phyloP scores from a whole-genome alignment of 23 tunicate genomes.

The Halocynthia roretzi region DNA sequence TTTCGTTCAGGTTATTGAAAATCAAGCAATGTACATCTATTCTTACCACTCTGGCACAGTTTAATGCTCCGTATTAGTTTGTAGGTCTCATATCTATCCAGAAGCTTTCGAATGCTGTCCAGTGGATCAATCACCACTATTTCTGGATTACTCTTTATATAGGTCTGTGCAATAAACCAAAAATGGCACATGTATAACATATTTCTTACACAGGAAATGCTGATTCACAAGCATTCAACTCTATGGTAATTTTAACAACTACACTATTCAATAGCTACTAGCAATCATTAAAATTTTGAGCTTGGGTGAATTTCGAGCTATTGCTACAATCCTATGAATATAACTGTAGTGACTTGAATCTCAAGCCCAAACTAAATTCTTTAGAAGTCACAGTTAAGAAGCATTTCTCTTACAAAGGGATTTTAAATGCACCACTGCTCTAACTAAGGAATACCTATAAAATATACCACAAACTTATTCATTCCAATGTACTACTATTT shows the following conservation, averaged over 20 bases:
- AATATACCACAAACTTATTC: not conserved
- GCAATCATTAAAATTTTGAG: not conserved
- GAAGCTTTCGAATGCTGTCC: conserved; percentile 42
- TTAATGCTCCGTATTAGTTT: conserved; percentile 37
- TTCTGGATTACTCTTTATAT: conserved; percentile 38
- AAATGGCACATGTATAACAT: not conserved
- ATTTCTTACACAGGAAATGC: too few relatives aligned
- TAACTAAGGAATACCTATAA: not conserved
- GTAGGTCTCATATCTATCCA: conserved; percentile 80
- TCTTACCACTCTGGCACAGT: conserved; percentile 42
- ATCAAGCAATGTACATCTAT: not conserved
- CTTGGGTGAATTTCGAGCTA: too few relatives aligned
- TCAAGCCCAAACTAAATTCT: too few relatives aligned
- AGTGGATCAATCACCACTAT: conserved; percentile 70
- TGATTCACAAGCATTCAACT: too few relatives aligned
- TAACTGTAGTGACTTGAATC: too few relatives aligned
- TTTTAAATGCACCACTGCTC: too few relatives aligned
- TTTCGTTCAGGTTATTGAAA: not conserved
- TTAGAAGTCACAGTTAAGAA: not conserved
- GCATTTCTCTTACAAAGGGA: not conserved
- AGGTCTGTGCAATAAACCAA: conserved; percentile 36
- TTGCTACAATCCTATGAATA: too few relatives aligned
- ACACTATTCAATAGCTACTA: not conserved
- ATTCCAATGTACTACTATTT: not conserved
- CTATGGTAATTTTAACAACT: not conserved